Evolutionary conservation across 2,888 invertebrate species (phyloP).

Genomic region (Spodoptera picta): DNA sequence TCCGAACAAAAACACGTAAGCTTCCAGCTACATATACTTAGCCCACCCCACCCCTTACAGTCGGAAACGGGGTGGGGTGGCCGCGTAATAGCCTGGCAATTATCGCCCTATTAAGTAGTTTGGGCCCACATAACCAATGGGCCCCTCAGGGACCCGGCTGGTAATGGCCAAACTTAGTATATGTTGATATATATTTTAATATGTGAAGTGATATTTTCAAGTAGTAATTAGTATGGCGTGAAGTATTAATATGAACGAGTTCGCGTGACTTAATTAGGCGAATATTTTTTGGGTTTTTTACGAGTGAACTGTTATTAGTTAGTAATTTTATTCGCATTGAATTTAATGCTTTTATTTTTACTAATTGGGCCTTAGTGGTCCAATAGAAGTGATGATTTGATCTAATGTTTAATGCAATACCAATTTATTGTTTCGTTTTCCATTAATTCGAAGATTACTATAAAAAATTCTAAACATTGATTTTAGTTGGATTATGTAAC

Average conservation of each 20-base stretch:
- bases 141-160: slow-evolving; percentile 58
- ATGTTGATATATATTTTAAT: slow-evolving; percentile 46
- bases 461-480: no score
- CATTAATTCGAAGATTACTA: no score
- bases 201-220: slow-evolving; percentile 54
- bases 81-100: slow-evolving; percentile 77
- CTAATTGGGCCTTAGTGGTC: slow-evolving; percentile 27
- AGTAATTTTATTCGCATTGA: slow-evolving; percentile 16
- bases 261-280: slow-evolving; percentile 48
- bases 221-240: slow-evolving; percentile 52
- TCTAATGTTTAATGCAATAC: no score
- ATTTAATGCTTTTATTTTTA: slow-evolving; percentile 25
- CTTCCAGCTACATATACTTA: slow-evolving; percentile 28
- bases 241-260: slow-evolving; percentile 51
- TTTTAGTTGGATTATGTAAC: no score
- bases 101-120: slow-evolving; percentile 87
- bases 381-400: slow-evolving; percentile 1
- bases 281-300: slow-evolving; percentile 36
- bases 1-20: slow-evolving; percentile 27
- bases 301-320: slow-evolving; percentile 14
- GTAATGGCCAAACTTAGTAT: slow-evolving; percentile 46
- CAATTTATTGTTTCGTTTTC: no score
- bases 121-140: slow-evolving; percentile 69
- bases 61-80: slow-evolving; percentile 44
- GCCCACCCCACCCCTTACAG: slow-evolving; percentile 25